Evolutionary conservation across 2,113 vertebrate species (phyloP), one percentile per base, ranked within the genome.

Genomic region (Lasiurus cinereus): DNA sequence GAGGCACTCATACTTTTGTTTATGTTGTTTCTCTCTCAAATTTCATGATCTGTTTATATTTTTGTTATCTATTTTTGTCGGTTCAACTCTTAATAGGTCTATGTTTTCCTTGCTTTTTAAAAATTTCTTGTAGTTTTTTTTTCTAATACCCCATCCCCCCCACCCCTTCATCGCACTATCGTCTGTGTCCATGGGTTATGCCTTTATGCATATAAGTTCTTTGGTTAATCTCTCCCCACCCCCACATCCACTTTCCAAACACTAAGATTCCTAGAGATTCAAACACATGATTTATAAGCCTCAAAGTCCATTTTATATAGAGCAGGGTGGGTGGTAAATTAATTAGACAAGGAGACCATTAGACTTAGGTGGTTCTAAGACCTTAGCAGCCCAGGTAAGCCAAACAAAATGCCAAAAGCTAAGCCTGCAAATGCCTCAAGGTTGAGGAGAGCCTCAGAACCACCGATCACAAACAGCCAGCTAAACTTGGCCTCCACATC

Each of bases 11-110:
- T 48, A 39, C 22, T 22, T 73, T 93, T 73, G 31, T 76, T 52
- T 64, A 31, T 43, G 96, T 59, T 39, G 74, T 24, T 43, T 48
- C 12, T 27, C 5, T 87, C 89, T 86, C 29, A 82, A 82, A 77
- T 39, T 5, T 91, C 91, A 95, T 94, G 69, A 64, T 83, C 24
- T 95, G 8, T n/a, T 62, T 84, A 83, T 66, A 66, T 69, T 54
- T 95, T 94, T 94, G 59, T 93, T 92, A 72, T 10, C 18, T 52
- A 3, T 93, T 97, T 94, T 96, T 46, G 85, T 89, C 83, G 66
- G 31, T 39, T 66, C 73, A 70, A 84, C 5, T 36, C 76, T 86
- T 93, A 54, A 93, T 93, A 19, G 27, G 92, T 31, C 69, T 85
- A 59, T 59, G 21, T 59, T 59, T 22, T 10, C 3, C 21, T 59